Percentiles rank a stretch among this genome's conserved stretches.
Evolutionary conservation across 1,140 invertebrate genomes (phyloP).

Genomic region (Grapholita molesta): DNA sequence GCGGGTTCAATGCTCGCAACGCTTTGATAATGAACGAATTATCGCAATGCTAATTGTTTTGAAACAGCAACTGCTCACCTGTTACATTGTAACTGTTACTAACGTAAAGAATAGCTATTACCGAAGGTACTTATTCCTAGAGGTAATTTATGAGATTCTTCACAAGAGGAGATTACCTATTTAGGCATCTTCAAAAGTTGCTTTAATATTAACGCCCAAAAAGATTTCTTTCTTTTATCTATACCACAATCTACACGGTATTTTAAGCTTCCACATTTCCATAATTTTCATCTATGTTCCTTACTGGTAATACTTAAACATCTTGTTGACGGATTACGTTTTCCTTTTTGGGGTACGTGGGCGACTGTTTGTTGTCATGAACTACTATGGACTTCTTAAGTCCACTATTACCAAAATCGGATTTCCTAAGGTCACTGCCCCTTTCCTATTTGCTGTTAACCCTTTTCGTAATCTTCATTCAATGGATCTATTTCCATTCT

Average conservation of each 20-base stretch:
- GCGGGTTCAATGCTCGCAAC: slow-evolving; percentile 30
- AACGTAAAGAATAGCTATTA: not conserved
- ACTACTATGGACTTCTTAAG: not conserved
- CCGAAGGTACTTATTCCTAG: not conserved
- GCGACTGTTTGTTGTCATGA: not conserved
- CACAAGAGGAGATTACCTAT: too few species aligned
- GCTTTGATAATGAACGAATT: slow-evolving; percentile 32
- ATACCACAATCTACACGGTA: not conserved
- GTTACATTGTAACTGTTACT: not conserved
- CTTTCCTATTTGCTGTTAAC: not conserved
- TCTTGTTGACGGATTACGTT: slow-evolving; percentile 11
- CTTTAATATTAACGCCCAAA: slow-evolving; percentile 24
- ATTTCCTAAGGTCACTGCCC: not conserved
- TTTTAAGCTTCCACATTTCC: slow-evolving; percentile 11
- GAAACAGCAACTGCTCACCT: not conserved
- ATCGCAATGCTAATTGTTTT: slow-evolving; percentile 29
- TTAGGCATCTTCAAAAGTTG: not conserved
- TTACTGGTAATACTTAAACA: not conserved
- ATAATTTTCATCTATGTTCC: slow-evolving; percentile 2
- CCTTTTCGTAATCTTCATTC: not conserved
- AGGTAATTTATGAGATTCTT: too few species aligned
- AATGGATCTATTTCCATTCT: not conserved
- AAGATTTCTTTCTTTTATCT: slow-evolving; percentile 27
- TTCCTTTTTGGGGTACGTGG: slow-evolving; percentile 6
- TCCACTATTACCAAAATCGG: slow-evolving; percentile 4